Evolutionary conservation across 2,888 invertebrate species (phyloP).

Genomic region (Tipula unca): DNA sequence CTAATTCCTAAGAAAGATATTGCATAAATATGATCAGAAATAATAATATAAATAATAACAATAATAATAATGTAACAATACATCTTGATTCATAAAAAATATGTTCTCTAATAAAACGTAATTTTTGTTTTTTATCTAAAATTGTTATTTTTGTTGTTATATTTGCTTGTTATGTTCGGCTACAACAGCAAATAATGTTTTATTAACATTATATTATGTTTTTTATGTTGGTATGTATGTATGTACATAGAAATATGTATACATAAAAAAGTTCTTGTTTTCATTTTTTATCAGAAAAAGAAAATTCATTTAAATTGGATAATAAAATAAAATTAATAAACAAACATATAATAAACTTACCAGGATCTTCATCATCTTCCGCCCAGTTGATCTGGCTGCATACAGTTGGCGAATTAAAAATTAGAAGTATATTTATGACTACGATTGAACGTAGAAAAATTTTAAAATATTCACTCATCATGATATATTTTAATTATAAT

Average conservation of each 20-base stretch:
- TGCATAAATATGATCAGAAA: background rate
- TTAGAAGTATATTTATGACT: slow-evolving; percentile 33
- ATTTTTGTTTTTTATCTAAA: background rate
- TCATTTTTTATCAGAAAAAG: background rate
- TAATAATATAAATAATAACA: background rate
- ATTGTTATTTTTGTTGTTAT: background rate
- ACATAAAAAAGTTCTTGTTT: slow-evolving; percentile 1
- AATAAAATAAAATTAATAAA: background rate
- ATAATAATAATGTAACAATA: background rate
- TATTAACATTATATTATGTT: background rate
- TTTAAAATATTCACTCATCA: slow-evolving; percentile 29
- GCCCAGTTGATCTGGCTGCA: slow-evolving; percentile 44
- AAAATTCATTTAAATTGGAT: background rate
- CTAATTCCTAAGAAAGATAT: background rate
- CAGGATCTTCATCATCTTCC: slow-evolving; percentile 43
- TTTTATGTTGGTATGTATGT: background rate
- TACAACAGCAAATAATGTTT: background rate
- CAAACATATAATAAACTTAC: slow-evolving; percentile 33
- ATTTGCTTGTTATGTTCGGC: background rate
- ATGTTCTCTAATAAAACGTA: background rate
- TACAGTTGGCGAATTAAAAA: slow-evolving; percentile 35
- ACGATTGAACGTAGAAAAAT: slow-evolving; percentile 30
- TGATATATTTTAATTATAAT: background rate
- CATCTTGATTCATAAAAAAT: slow-evolving; percentile 8
- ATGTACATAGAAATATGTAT: slow-evolving; percentile 14